Conservation (phyloP, 2,113 vertebrate genomes). For the Catagonus wagneri region DNA sequence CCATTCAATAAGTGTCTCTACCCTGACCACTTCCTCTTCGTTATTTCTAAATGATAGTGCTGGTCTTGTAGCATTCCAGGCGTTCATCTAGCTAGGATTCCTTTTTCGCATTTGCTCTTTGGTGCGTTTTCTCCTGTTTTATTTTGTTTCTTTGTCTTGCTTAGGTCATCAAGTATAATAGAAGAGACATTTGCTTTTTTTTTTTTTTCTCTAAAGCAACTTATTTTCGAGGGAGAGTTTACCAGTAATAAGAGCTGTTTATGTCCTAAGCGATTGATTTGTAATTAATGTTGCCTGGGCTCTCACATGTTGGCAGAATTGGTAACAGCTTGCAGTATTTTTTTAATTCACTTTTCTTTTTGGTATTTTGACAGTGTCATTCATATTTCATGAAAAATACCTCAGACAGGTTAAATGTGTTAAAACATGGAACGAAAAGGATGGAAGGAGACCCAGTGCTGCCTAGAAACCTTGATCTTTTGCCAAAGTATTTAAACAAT, state of each 20-base stretch:
- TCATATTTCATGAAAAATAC: constrained; percentile 90
- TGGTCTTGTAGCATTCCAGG: constrained; percentile 85
- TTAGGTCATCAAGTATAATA: constrained; percentile 86
- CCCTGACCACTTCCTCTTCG: constrained; percentile 77
- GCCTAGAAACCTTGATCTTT: constrained; percentile 92
- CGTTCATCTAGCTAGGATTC: constrained; percentile 85
- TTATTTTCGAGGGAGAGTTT: constrained; percentile 87
- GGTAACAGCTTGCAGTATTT: constrained; percentile 92
- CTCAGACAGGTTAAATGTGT: constrained; percentile 91
- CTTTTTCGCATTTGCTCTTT: constrained; percentile 81
- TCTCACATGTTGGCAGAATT: constrained; percentile 88
- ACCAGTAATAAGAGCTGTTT: constrained; percentile 88
- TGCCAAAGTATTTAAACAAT: constrained; percentile 95
- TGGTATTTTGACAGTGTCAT: constrained; percentile 91
- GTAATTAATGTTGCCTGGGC: constrained; percentile 91
- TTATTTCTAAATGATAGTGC: constrained; percentile 84
- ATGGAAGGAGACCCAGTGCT: constrained; percentile 88
- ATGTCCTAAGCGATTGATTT: constrained; percentile 90
- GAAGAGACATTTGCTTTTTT: constrained; percentile 81
- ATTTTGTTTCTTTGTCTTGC: constrained; percentile 86
- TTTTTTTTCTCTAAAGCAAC: constrained; percentile 79
- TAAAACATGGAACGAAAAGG: constrained; percentile 87
- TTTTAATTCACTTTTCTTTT: constrained; percentile 89
- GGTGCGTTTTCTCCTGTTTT: constrained; percentile 76
- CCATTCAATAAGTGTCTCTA: constrained; percentile 75